Evolutionary conservation across 2,797 vertebrate species (phyloP), one percentile per base, ranked within the genome.

Genomic region (Bradypodion ventrale): DNA sequence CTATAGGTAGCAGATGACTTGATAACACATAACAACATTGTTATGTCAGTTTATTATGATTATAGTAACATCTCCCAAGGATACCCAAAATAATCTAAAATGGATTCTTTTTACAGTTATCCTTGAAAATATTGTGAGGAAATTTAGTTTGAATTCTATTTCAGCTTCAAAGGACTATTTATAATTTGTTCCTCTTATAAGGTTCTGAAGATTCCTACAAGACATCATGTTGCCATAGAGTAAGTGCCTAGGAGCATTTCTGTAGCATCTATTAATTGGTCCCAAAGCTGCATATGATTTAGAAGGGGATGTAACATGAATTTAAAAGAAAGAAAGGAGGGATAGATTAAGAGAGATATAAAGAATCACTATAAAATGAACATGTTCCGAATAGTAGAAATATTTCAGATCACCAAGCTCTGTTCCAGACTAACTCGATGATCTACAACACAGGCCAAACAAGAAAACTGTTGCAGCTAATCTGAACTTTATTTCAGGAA

Each of bases 251-350:
- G 62, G 29, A 74, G 29, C 59, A 73, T 79, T 79, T 79, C 29
- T 56, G 27, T 66, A 32, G 32, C 42, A 72, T 74, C 63, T 84
- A 56, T 73, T 79, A 84, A 84, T 79, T 84, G 77, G 83, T 79
- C 76, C 69, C 83, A 52, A 27, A 79, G 69, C 83, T 80, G 60
- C 25, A 79, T 80, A 56, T 19, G 21, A 52, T 80, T n/a, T 42
- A 73, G 65, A 84, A 74, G 29, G 46, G 56, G 69, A 19, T 65
- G 35, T 42, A 74, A 66, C 66, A 49, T n/a, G 46, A 29, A 21
- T 12, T n/a, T 25, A 9, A 23, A 42, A 15, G 42, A 4, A 56
- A 49, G 72, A 32, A 66, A 79, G 21, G 8, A 69, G 9, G 32
- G 25, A 27, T 9, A 29, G 21, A n/a, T 2, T 27, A 7, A 32